Evolutionary conservation across 2,113 vertebrate genomes (phyloP), one percentile per base, ranked within the genome.

Genomic region (Bothrops jararaca): DNA sequence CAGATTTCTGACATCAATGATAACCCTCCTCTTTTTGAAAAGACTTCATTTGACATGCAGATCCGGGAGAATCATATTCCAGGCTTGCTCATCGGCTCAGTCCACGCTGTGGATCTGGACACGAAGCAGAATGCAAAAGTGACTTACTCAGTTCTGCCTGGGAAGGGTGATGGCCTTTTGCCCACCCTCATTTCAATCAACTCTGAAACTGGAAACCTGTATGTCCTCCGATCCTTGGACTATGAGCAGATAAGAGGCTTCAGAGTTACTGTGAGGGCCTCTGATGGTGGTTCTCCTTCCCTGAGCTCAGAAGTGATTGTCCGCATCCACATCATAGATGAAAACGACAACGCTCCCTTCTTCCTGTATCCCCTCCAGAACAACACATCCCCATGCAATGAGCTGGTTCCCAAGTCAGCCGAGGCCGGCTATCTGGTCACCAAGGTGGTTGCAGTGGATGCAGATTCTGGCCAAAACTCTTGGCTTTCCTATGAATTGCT

Each of bases 281-380:
- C 90, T 80, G 95, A 96, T 89, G 45, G 91, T 0, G 96, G 96
- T 22, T 93, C 89, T 74, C 95, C 95, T 86, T 52, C 54, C 1
- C 22, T 91, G 29, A 92, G 39, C 48, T 48, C 12, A 85, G 60
- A 91, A 13, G 52, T 20, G 26, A 5, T 29, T 57, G 52, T 91
- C 12, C 96, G 8, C 58, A 48, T 98, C 85, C 74, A 92, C 39
- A 48, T 97, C 6, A 93, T 93, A 5, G 97, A 97, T 95, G 93
- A 93, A 91, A 96, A 96, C 80, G 96, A 96, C 89, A 96, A 97
- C 34, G 85, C 94, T 34, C 96, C 96, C 89, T 94, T 97, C 90
- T 94, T 97, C 54, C 95, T 97, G 5, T 97, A 97, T 26, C 97
- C 97, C 29, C 87, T 95, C 48, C 97, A 97, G 56, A 97, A 97